Evolutionary conservation across 2,113 vertebrate genomes (phyloP), one percentile per base, ranked within the genome.

Genomic region (Macaca fascicularis): DNA sequence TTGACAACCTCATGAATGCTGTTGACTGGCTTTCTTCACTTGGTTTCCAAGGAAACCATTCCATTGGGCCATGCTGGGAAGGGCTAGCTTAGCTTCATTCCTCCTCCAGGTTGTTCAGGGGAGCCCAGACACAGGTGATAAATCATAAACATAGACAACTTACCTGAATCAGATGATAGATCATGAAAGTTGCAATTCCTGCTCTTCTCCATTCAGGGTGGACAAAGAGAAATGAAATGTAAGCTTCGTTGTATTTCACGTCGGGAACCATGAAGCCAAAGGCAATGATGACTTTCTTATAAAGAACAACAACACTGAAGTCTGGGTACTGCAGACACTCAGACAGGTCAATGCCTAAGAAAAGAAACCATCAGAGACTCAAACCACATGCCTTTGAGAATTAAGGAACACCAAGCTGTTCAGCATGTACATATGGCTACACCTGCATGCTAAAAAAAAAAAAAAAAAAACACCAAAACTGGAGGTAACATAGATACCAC

Each of bases 241-340:
- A 99, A 38, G 99, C 99, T 98, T 99, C 99, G 0, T 99, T 99
- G 98, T 99, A 99, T 94, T 99, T 99, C 72, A 99, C 99, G 0
- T 99, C 99, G 0, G 99, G 99, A 59, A 99, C 99, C 99, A 99
- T 99, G 98, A 99, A 99, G 82, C 99, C 99, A 70, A 99, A 99
- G 19, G 99, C 99, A 25, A 99, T 98, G 50, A 99, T 99, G 83
- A 99, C 99, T 95, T 99, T 99, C 98, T 99, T 99, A 97, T 99
- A 99, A 22, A 99, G 99, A 79, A 99, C 99, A 0, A 99, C 99
- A 22, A 99, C 99, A 11, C 99, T 99, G 99, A 99, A 99, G 98
- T 99, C 99, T 0, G 99, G 99, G 97, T 99, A 99, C 98, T 99
- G 99, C 93, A 99, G 98, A 96, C 99, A 99, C 98, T 99, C 99